Evolutionary conservation across 2,797 vertebrate species (phyloP).

Genomic region (Catharus ustulatus): DNA sequence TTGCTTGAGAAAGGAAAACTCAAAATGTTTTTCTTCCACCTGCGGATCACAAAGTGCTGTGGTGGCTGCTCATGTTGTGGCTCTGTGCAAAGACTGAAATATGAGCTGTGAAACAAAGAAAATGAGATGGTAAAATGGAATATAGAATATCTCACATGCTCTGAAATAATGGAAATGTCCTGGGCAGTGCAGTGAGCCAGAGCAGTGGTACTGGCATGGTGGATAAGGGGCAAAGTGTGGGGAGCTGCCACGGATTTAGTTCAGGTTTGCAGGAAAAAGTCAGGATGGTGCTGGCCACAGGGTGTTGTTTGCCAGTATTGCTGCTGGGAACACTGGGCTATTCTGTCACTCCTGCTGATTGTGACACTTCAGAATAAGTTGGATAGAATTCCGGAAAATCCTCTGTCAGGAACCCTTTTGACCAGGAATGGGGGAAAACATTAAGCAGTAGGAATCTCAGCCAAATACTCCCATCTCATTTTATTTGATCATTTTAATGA

Average conservation of each 20-base stretch:
- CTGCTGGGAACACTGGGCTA: neutral
- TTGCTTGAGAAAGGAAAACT: neutral
- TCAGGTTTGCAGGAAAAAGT: neutral
- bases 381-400: neutral
- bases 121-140: neutral
- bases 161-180: neutral
- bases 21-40: neutral
- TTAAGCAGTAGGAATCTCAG: slow-evolving; percentile 16
- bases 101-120: accelerated
- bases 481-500: slow-evolving; percentile 42
- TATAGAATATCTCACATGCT: neutral
- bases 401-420: neutral
- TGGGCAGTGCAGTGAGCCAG: accelerated
- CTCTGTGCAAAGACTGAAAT: neutral
- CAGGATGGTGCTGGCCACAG: neutral
- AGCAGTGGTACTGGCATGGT: accelerated
- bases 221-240: accelerated
- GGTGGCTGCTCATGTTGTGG: accelerated
- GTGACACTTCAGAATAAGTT: neutral
- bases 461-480: slow-evolving; percentile 13
- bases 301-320: neutral
- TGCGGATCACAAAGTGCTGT: no score
- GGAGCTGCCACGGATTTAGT: neutral
- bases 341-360: neutral
- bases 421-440: neutral